These are phyloP conservation scores for Actinia tenebrosa DNA, from an alignment of 64 coral and sea anemone species.

Conservation along the genomic window DNA sequence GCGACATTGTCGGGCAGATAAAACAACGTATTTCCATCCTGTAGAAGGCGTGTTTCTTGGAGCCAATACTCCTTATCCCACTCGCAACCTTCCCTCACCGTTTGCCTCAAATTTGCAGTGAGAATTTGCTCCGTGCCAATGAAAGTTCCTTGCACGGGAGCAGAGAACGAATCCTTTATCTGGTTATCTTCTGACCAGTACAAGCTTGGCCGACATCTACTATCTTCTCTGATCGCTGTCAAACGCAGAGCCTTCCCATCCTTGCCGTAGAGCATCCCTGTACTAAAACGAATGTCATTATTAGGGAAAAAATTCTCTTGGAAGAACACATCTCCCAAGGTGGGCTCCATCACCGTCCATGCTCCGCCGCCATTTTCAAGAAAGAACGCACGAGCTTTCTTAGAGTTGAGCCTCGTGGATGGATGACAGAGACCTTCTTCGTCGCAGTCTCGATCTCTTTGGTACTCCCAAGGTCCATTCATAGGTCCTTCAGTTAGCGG, in stretches of 20 bases:
- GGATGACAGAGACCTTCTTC: constrained; percentile 20
- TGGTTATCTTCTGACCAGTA: constrained; percentile 14
- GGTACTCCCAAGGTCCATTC: constrained; percentile 28
- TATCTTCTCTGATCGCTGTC: constrained; percentile 9
- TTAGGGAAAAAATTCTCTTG: constrained; percentile 3
- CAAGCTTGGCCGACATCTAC: background rate
- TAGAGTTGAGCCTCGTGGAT: background rate
- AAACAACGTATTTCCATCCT: background rate
- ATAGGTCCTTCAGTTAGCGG: background rate
- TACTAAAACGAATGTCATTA: background rate
- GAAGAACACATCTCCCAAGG: background rate
- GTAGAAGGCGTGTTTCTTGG: background rate
- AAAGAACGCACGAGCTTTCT: constrained; percentile 9
- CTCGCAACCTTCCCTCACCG: background rate
- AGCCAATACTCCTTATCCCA: background rate
- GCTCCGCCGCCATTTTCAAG: constrained; percentile 21
- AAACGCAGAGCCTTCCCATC: background rate
- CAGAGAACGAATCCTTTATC: background rate
- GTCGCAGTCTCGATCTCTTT: constrained; percentile 13
- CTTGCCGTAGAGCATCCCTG: background rate
- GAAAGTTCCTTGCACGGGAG: background rate
- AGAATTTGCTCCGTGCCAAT: background rate
- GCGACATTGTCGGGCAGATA: constrained; percentile 8
- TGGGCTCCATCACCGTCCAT: background rate
- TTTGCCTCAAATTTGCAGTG: background rate